Percentiles rank a stretch among this genome's conserved stretches.
Conservation (phyloP, 64 coral and sea anemone genomes). For the Stylophora pistillata region DNA sequence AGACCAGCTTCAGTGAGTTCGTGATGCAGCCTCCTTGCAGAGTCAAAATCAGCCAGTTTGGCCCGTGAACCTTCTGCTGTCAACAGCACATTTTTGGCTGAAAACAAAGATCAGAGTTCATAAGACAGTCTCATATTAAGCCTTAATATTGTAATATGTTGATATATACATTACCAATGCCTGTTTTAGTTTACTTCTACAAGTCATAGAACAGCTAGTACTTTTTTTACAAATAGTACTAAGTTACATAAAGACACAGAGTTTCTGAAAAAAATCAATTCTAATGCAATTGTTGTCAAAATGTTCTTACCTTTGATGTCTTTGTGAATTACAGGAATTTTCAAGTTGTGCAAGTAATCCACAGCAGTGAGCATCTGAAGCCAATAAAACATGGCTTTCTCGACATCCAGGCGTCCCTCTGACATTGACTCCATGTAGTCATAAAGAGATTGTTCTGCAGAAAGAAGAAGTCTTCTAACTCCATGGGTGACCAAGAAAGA, state of each 20-base stretch:
- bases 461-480: background rate
- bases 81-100: constrained; percentile 48
- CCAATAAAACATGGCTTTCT: constrained; percentile 18
- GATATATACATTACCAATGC: too few species aligned
- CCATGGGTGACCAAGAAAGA: too few species aligned
- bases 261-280: too few species aligned
- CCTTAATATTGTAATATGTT: too few species aligned
- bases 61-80: constrained; percentile 7
- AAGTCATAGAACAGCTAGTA: too few species aligned
- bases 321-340: background rate
- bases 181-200: too few species aligned
- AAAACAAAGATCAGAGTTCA: background rate
- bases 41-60: constrained; percentile 51
- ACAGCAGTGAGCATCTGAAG: background rate
- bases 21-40: background rate
- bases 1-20: constrained; percentile 38
- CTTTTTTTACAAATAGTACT: too few species aligned
- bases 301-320: constrained; percentile 24
- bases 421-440: background rate
- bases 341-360: background rate
- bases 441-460: background rate
- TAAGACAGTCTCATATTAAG: too few species aligned
- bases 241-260: too few species aligned
- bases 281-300: background rate
- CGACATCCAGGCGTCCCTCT: background rate